Base-by-base conservation (phyloP, 2,888 invertebrate genomes). In the Scotopteryx bipunctaria region DNA sequence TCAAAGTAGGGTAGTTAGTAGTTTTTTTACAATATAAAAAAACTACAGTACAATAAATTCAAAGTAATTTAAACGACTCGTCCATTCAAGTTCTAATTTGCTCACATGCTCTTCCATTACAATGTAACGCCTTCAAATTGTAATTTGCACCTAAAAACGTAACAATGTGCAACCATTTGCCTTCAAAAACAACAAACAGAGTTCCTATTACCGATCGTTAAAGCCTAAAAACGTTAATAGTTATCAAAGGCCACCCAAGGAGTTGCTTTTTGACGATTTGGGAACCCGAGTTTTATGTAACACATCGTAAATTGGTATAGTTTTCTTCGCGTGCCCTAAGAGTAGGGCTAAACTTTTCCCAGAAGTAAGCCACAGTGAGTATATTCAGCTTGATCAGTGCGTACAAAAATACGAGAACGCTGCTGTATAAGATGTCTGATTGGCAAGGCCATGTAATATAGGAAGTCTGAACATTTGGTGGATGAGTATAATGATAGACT, bases 211-310 rank as follows among this genome's bases (percentile, higher is more conserved):
- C 78, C 58, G 76, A 77, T 76, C 85, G 82, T 86, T 84, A 85
- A 85, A 81, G 69, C 63, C 69, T 72, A 69, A 86, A 87, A 64
- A 88, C 86, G 67, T 76, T 81, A 86, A 86, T 84, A 77, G 75
- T 78, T 78, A 80, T 76, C 83, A 74, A 78, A 73, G 68, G 87
- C 71, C 89, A 88, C 89, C 89, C 89, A 88, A 80, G 89, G 70
- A 70, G 88, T 72, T 68, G 75, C 75, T 41, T 54, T 50, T 54
- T 31, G 44, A 36, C 25, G 48, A 79, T 81, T 83, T 74, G 64
- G 76, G 73, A 78, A 79, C 82, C 81, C 78, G 80, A 79, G 71
- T 71, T 79, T 78, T 71, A 78, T 79, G 82, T 81, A 78, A 83
- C 88, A 86, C 85, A 63, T 87, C 77, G 83, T 81, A 80, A 85